Evolutionary conservation across 1,140 invertebrate species (phyloP).

Genomic region (Temnothorax longispinosus): DNA sequence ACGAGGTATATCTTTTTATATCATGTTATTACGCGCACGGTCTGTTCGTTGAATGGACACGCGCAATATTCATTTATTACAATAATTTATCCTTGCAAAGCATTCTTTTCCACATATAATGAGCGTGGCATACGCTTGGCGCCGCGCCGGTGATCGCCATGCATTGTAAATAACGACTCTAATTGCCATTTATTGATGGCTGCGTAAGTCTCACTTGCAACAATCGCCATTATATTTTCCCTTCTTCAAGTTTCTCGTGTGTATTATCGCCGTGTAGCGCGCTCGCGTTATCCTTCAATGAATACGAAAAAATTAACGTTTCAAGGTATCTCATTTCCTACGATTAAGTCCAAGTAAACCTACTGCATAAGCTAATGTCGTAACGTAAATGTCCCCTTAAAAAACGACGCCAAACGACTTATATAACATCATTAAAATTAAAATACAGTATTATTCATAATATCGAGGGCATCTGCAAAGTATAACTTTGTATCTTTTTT

Average conservation of each 20-base stretch:
- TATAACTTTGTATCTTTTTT: neutral
- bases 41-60: neutral
- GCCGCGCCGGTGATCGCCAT: neutral
- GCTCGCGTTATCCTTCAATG: neutral
- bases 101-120: slow-evolving; percentile 33
- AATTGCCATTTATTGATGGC: slow-evolving; percentile 15
- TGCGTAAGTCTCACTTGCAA: neutral
- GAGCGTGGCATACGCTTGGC: slow-evolving; percentile 14
- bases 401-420: neutral
- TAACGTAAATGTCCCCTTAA: neutral
- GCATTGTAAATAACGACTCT: neutral
- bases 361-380: neutral
- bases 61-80: neutral
- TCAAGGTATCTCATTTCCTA: neutral
- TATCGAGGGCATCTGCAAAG: neutral
- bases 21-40: neutral
- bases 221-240: neutral
- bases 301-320: slow-evolving; percentile 1
- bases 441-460: neutral
- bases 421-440: neutral
- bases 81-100: slow-evolving; percentile 22
- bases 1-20: neutral
- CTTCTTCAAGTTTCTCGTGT: neutral
- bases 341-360: neutral
- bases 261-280: neutral